Percentiles rank a stretch among this genome's conserved stretches.
Evolutionary conservation across 2,797 vertebrate species (phyloP).

Genomic region (Cottoperca gobio): DNA sequence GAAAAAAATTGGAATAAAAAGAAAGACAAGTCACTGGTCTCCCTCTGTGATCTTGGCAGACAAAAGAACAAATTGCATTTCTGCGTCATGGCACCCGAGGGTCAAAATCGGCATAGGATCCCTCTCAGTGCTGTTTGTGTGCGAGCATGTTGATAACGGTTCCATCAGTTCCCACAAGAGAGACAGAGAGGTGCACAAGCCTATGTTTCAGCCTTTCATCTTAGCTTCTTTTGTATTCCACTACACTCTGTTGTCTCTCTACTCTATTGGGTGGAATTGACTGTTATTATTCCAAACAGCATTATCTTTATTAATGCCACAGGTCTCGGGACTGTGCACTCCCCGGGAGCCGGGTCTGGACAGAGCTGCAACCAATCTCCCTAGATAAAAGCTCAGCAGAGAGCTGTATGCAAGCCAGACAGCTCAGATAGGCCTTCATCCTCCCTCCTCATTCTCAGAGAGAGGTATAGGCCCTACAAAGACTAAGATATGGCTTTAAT

Average conservation of each 20-base stretch:
- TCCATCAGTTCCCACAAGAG: conserved; percentile 68
- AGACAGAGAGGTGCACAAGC: conserved; percentile 61
- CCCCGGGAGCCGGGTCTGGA: conserved; percentile 58
- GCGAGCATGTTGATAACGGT: conserved; percentile 70
- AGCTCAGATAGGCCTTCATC: conserved; percentile 70
- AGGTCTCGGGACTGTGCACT: conserved; percentile 77
- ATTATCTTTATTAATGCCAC: conserved; percentile 85
- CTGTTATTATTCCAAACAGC: conserved; percentile 87
- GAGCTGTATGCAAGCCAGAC: conserved; percentile 69
- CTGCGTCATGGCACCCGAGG: conserved; percentile 63
- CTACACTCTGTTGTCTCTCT: conserved; percentile 72
- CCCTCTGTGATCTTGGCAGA: conserved; percentile 83
- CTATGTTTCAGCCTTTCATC: conserved; percentile 84
- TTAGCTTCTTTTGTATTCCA: conserved; percentile 82
- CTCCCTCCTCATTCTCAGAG: conserved; percentile 66
- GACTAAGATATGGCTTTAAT: conserved; percentile 79
- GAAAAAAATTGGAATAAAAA: conserved; percentile 61
- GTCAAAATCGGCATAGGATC: conserved; percentile 64
- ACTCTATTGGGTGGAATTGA: conserved; percentile 76
- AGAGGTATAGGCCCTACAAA: conserved; percentile 72
- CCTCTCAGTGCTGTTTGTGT: conserved; percentile 75
- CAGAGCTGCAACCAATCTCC: conserved; percentile 75
- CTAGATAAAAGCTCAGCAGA: conserved; percentile 85
- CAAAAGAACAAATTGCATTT: conserved; percentile 86
- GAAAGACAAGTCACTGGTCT: conserved; percentile 73